Percentiles rank a stretch among this genome's conserved stretches.
These are phyloP conservation scores for Pelvicachromis taeniatus DNA, from an alignment of 2,113 vertebrate genomes.

Conservation along the genomic window DNA sequence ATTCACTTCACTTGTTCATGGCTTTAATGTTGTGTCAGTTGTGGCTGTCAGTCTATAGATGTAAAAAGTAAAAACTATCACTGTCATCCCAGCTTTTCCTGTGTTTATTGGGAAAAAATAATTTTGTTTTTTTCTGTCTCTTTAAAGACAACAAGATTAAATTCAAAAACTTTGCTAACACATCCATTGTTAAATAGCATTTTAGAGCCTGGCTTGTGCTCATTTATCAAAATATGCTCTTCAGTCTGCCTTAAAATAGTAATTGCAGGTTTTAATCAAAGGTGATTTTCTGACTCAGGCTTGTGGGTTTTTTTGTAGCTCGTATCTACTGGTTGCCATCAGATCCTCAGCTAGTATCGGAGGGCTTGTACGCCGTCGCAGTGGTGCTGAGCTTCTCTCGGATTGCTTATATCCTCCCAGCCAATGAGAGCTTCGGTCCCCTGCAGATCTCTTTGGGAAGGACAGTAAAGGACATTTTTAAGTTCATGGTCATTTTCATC, in stretches of 20 bases:
- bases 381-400: conserved; percentile 97
- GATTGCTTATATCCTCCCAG: conserved; percentile 96
- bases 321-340: conserved; percentile 89
- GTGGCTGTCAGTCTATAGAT: background rate
- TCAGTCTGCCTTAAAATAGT: background rate
- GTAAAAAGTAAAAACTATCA: background rate
- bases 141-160: background rate
- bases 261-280: background rate
- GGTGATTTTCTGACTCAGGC: background rate
- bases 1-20: background rate
- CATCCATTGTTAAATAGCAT: background rate
- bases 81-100: background rate
- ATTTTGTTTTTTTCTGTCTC: background rate
- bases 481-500: conserved; percentile 99
- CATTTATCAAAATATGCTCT: background rate
- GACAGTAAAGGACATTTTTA: conserved; percentile 98
- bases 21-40: background rate
- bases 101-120: background rate
- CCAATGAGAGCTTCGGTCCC: conserved; percentile 96
- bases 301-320: conserved; percentile 68
- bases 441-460: conserved; percentile 96
- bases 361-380: conserved; percentile 93
- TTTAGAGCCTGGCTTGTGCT: background rate
- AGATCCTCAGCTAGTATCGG: conserved; percentile 94
- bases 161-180: background rate